Percentiles rank a stretch among this genome's conserved stretches.
Evolutionary conservation across 2,888 invertebrate genomes (phyloP).

Genomic region (Tachina lurida): DNA sequence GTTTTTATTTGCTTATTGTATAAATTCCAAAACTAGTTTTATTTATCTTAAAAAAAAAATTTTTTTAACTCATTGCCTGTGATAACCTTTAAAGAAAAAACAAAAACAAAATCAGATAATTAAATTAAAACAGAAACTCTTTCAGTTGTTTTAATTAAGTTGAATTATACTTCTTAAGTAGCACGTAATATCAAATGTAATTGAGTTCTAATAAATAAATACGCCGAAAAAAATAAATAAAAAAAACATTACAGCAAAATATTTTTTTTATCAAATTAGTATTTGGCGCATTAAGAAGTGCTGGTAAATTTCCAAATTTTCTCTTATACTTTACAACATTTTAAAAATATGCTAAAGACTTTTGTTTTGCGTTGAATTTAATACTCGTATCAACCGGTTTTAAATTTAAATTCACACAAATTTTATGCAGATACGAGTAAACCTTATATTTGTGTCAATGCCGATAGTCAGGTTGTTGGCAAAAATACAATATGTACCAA

Average conservation of each 20-base stretch:
- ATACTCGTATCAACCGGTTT: slow-evolving; percentile 6
- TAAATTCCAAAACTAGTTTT: slow-evolving; percentile 43
- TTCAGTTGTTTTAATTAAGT: neutral
- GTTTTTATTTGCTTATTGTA: slow-evolving; percentile 7
- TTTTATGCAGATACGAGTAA: neutral
- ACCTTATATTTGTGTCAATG: slow-evolving; percentile 25
- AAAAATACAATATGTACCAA: neutral
- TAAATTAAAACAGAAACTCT: neutral
- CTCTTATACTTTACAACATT: neutral
- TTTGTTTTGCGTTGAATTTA: neutral
- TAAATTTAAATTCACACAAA: neutral
- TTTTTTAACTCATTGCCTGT: slow-evolving; percentile 10
- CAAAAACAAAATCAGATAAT: neutral
- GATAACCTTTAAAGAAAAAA: slow-evolving; percentile 13
- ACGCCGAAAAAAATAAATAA: neutral
- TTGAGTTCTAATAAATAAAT: neutral
- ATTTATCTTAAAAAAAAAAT: neutral
- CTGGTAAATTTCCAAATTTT: neutral
- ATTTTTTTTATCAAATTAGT: neutral
- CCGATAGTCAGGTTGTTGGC: neutral
- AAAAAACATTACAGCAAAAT: neutral
- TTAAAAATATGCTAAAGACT: neutral
- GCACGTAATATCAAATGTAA: neutral
- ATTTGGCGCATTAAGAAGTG: neutral
- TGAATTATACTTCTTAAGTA: neutral